Evolutionary conservation across 2,797 vertebrate genomes (phyloP), one percentile per base, ranked within the genome.

Genomic region (Thripadectes ignobilis): DNA sequence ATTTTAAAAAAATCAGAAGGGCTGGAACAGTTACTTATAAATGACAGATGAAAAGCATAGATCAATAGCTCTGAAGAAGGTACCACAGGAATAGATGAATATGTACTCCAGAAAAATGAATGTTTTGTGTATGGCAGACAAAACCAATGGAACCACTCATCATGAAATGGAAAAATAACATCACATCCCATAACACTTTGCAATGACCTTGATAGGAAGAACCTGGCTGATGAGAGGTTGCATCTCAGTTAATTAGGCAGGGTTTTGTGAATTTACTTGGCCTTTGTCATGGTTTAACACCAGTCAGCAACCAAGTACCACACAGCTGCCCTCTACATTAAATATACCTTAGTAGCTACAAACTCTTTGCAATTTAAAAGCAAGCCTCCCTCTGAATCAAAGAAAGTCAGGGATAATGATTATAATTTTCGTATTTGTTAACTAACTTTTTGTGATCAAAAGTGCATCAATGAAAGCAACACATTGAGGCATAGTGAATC

Each of bases 1-100:
- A 51, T 68, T 84, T 39, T 12, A 38, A 94, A 39, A 94, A 84
- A 89, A 66, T 88, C 58, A 89, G 55, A 48, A 45, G 34, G n/a
- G 65, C 61, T 86, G 52, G 63, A 92, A 66, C 26, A 17, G 88
- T 97, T 95, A 95, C 68, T 92, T 96, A 67, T 79, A 90, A 95
- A 91, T 95, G 93, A 90, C 94, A 96, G 79, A 82, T 75, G 83
- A 88, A 90, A 88, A 92, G 93, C 83, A 72, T 72, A 95, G 79
- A 95, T 93, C 95, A 96, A 97, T 97, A 97, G 74, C 69, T 95
- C 94, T 82, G 83, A 93, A 62, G 78, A 97, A 95, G 85, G 57
- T 93, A 97, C 30, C 45, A 92, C 32, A 95, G 62, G 63, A 89
- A 92, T 69, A 95, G 79, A 96, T 92, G 9, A 95, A 81, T 92